phyloP scores from a whole-genome alignment of 1,140 invertebrate genomes.

The Pectinophora gossypiella region DNA sequence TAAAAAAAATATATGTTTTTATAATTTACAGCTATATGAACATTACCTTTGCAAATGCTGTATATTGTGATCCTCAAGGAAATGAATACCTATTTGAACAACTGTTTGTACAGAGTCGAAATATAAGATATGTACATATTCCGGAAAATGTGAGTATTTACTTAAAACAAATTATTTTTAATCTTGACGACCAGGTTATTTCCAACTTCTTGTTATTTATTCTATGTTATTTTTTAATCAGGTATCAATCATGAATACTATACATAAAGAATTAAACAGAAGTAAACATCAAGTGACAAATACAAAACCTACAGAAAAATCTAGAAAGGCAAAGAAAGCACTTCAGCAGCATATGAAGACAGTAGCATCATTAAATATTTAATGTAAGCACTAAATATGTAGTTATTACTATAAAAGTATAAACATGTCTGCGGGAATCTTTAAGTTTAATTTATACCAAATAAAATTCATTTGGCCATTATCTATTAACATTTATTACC shows the following conservation, averaged over 20 bases:
- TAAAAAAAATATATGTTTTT: not conserved
- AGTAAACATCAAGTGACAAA: conserved; percentile 19
- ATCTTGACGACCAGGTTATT: too few species aligned
- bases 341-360: conserved; percentile 52
- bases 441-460: too few species aligned
- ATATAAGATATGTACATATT: conserved; percentile 81
- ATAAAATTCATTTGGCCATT: too few species aligned
- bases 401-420: too few species aligned
- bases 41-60: conserved; percentile 77
- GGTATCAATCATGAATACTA: conserved; percentile 44
- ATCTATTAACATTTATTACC: too few species aligned
- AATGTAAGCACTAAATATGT: too few species aligned
- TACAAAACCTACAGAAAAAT: conserved; percentile 35
- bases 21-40: conserved; percentile 80
- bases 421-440: too few species aligned
- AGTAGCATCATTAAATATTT: conserved; percentile 42
- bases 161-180: too few species aligned
- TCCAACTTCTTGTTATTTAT: not conserved
- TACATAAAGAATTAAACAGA: conserved; percentile 40
- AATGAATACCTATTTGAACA: conserved; percentile 65
- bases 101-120: conserved; percentile 79
- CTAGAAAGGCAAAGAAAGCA: conserved; percentile 59
- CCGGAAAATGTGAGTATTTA: conserved; percentile 79
- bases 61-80: conserved; percentile 76
- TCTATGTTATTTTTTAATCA: conserved; percentile 22